Conservation (phyloP, 2,797 vertebrate genomes). For the Arremon aurantiirostris region DNA sequence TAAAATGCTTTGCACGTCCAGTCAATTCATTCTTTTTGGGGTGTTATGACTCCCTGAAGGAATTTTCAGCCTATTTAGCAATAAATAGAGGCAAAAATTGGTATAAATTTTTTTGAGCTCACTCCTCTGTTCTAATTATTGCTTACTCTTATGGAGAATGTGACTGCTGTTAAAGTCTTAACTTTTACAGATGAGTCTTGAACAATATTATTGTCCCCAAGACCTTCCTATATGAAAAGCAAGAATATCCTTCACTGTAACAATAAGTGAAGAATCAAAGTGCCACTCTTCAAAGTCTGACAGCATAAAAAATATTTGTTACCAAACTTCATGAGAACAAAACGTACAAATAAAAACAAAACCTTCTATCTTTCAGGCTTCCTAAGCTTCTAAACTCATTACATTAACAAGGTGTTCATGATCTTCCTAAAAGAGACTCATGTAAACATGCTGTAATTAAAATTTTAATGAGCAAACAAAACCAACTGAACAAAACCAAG, state of each 20-base stretch:
- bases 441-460: neutral
- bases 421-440: neutral
- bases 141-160: neutral
- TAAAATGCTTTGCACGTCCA: neutral
- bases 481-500: neutral
- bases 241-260: neutral
- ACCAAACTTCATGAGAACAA: neutral
- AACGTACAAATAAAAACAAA: neutral
- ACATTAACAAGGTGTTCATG: neutral
- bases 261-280: neutral
- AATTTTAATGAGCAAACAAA: neutral
- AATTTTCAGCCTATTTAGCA: neutral
- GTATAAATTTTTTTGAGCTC: neutral
- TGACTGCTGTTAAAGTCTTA: neutral
- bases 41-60: neutral
- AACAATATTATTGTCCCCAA: neutral
- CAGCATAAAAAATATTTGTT: neutral
- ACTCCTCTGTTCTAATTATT: neutral
- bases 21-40: neutral
- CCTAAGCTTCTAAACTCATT: neutral
- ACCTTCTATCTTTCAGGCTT: neutral
- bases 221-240: neutral
- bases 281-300: neutral
- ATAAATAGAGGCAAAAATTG: neutral
- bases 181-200: neutral